Evolutionary conservation across 2,113 vertebrate genomes (phyloP).

Genomic region (Candoia aspera): DNA sequence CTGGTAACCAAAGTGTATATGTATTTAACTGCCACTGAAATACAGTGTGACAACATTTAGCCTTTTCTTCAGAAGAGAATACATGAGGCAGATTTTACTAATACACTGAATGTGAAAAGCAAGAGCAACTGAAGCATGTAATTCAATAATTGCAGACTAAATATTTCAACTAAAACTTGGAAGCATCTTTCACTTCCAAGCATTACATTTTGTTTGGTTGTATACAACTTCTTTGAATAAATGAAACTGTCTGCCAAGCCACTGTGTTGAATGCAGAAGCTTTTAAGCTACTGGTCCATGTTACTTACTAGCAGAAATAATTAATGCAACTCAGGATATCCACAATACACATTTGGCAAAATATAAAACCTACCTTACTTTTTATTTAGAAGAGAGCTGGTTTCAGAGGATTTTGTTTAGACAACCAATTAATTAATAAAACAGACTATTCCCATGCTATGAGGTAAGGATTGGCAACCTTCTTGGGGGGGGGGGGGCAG

Average conservation of each 20-base stretch:
- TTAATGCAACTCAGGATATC: not conserved
- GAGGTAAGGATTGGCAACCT: no score
- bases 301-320: not conserved
- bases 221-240: not conserved
- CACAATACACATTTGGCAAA: no score
- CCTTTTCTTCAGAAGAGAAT: not conserved
- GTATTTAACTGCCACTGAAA: not conserved
- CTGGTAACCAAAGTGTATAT: not conserved
- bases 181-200: not conserved
- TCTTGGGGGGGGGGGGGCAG: no score
- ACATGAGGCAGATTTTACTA: not conserved
- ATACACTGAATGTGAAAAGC: not conserved
- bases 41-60: not conserved
- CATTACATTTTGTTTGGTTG: not conserved
- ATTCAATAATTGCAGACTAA: not conserved
- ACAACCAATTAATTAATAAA: no score
- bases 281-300: not conserved
- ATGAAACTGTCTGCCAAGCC: not conserved
- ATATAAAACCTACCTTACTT: no score
- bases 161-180: not conserved
- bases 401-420: no score
- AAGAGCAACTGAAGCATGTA: not conserved
- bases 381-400: no score
- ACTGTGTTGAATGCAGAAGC: no score
- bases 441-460: no score